Evolutionary conservation across 1,140 invertebrate genomes (phyloP), one percentile per base, ranked within the genome.

Genomic region (Neodiprion fabricii): DNA sequence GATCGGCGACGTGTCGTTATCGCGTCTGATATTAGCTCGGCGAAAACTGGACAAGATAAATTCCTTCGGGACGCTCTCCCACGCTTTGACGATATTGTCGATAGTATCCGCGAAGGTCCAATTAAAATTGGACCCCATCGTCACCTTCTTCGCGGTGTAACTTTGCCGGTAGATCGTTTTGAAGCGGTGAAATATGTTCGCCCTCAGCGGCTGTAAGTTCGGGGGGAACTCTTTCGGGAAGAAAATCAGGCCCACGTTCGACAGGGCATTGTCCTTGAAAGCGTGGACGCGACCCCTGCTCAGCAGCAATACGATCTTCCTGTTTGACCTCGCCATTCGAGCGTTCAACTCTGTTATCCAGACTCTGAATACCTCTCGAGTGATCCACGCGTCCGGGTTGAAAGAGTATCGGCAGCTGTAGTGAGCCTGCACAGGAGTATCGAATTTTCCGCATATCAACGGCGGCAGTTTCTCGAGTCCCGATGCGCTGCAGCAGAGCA

Each of bases 21-120:
- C 86, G 9, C 73, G 76, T 4, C 85, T 77, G 71, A 87, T 85
- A 61, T 76, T 81, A 8, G 84, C 84, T 40, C 80, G 80, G 70
- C 85, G 84, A 70, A 87, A 86, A 73, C 79, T 80, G 17, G 78
- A 79, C 61, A 86, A 75, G 71, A 87, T 81, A 48, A 84, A 68
- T 47, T 86, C 82, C 9, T 74, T 76, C 1, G 83, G 75, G 67
- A 86, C 73, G 50, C 78, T 70, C 21, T 71, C 68, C 84, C 84
- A 87, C 1, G 82, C 79, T 7, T 83, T 65, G 65, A 80, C 47
- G 61, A 86, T 47, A 1, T 76, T 79, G 23, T 79, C 48, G 7
- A 78, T 67, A 28, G 82, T 81, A 8, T 80, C 80, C 40, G 80
- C 75, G 4, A 77, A 72, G 21, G 73, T 75, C 84, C 84, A 85